Conservation (phyloP, 2,888 invertebrate genomes). For the Dorcus parallelipipedus region DNA sequence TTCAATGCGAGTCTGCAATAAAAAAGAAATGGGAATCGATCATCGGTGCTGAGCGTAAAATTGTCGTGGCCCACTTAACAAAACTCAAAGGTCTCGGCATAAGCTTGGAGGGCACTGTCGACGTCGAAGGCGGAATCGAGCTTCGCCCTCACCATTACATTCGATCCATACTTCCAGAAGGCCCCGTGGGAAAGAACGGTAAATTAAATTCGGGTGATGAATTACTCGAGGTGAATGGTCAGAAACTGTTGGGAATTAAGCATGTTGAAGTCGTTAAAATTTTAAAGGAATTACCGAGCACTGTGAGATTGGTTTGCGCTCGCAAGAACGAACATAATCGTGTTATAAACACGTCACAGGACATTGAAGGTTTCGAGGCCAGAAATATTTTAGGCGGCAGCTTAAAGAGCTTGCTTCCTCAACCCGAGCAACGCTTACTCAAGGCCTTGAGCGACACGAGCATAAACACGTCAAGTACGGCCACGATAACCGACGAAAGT, state of each 20-base stretch:
- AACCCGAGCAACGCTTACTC: constrained; percentile 56
- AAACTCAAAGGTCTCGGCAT: constrained; percentile 95
- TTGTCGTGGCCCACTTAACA: constrained; percentile 87
- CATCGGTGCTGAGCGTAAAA: constrained; percentile 73
- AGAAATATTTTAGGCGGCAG: constrained; percentile 83
- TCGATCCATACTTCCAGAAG: constrained; percentile 91
- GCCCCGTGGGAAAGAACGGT: constrained; percentile 92
- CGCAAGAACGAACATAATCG: constrained; percentile 59
- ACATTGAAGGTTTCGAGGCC: constrained; percentile 75
- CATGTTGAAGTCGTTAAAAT: constrained; percentile 97
- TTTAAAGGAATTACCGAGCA: constrained; percentile 85
- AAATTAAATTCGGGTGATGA: constrained; percentile 93
- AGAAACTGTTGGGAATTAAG: constrained; percentile 84
- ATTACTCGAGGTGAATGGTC: constrained; percentile 92
- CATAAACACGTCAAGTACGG: constrained; percentile 81
- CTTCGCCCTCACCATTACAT: constrained; percentile 98
- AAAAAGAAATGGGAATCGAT: constrained; percentile 77
- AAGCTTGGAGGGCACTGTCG: constrained; percentile 96
- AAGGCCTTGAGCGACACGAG: constrained; percentile 97
- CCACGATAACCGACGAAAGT: constrained; percentile 67
- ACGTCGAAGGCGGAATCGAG: constrained; percentile 95
- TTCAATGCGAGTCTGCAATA: constrained; percentile 60
- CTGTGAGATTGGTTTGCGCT: constrained; percentile 90
- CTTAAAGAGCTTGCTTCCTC: constrained; percentile 70
- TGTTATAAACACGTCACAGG: constrained; percentile 75